These are phyloP conservation scores for Chrysochloris asiatica DNA, from an alignment of 2,113 vertebrate genomes.

Conservation along the genomic window DNA sequence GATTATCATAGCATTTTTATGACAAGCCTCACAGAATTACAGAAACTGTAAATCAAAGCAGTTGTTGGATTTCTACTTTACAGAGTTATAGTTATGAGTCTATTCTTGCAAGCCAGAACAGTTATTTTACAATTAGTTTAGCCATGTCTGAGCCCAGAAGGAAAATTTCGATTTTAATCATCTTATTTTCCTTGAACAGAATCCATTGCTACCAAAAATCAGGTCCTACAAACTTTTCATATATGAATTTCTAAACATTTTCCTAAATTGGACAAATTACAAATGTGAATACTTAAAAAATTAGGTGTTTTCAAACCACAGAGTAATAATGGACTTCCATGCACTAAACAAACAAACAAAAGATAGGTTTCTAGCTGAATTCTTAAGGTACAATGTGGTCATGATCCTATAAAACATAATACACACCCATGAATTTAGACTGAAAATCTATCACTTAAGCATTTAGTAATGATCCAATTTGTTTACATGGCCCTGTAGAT, in stretches of 20 bases:
- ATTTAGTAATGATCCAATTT: constrained; percentile 86
- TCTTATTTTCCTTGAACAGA: constrained; percentile 71
- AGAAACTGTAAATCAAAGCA: constrained; percentile 49
- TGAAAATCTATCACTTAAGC: constrained; percentile 82
- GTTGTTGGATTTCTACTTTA: constrained; percentile 59
- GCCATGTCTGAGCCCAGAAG: constrained; percentile 78
- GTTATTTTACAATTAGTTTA: constrained; percentile 83
- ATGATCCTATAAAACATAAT: constrained; percentile 76
- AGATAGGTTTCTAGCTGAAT: constrained; percentile 34
- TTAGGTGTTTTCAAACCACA: constrained; percentile 29
- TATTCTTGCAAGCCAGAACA: constrained; percentile 71
- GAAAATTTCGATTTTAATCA: constrained; percentile 74
- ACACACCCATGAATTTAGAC: constrained; percentile 76
- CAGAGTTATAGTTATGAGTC: constrained; percentile 61
- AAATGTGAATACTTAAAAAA: background rate
- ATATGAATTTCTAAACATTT: constrained; percentile 37
- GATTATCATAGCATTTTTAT: constrained; percentile 39
- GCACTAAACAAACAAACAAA: constrained; percentile 13
- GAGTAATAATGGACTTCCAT: background rate
- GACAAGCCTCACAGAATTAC: constrained; percentile 7
- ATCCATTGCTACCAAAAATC: constrained; percentile 67
- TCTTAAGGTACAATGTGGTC: constrained; percentile 71
- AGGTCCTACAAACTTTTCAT: constrained; percentile 39
- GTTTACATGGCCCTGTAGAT: constrained; percentile 83
- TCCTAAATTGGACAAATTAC: background rate